A percentile compares a stretch with the other conserved stretches of the same genome.
These are phyloP conservation scores for Pseudeuparius sepicola DNA, from an alignment of 2,888 invertebrate species.

Conservation along the genomic window DNA sequence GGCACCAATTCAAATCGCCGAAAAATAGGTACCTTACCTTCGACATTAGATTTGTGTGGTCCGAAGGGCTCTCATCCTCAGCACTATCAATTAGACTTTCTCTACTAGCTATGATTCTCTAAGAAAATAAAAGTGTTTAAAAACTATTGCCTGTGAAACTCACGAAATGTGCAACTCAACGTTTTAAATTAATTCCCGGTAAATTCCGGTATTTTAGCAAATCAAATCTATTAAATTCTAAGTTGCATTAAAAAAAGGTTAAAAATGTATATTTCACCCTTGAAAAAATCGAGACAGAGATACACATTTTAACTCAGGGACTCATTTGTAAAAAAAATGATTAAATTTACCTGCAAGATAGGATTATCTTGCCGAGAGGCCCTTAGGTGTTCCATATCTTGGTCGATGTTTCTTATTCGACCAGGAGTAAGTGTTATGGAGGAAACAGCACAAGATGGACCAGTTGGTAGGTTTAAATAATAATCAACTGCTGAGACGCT, in stretches of 20 bases:
- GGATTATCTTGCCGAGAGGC: conserved; percentile 78
- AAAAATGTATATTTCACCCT: too few relatives aligned
- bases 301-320: too few relatives aligned
- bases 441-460: conserved; percentile 49
- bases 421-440: conserved; percentile 63
- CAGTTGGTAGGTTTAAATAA: conserved; percentile 35
- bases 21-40: conserved; percentile 44
- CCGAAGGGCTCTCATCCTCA: conserved; percentile 68
- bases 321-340: too few relatives aligned
- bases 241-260: too few relatives aligned
- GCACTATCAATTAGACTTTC: conserved; percentile 63
- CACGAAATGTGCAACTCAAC: too few relatives aligned
- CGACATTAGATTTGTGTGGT: conserved; percentile 67
- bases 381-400: conserved; percentile 75
- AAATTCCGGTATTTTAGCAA: too few relatives aligned
- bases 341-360: conserved; percentile 62
- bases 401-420: conserved; percentile 65
- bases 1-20: conserved; percentile 1
- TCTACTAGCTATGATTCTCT: conserved; percentile 70
- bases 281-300: too few relatives aligned
- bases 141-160: too few relatives aligned
- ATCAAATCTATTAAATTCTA: too few relatives aligned
- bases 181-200: too few relatives aligned
- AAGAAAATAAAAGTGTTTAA: conserved; percentile 30
- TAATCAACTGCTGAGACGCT: conserved; percentile 38